Conservation (phyloP, 2,113 vertebrate species). For the Ceyx margarethae region DNA sequence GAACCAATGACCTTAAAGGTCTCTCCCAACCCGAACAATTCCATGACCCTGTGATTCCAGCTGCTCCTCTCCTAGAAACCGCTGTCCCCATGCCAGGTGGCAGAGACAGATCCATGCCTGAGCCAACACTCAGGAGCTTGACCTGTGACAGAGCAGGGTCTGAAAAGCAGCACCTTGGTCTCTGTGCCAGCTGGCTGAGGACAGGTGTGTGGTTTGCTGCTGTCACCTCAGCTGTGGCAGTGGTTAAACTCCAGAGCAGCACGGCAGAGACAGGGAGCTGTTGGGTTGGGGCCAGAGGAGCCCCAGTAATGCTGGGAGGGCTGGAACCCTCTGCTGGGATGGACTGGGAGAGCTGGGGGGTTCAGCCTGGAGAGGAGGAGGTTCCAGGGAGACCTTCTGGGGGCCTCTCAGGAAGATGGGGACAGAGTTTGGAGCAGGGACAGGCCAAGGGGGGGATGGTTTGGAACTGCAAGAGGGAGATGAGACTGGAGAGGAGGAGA, state of each 20-base stretch:
- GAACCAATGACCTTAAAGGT: too few species aligned
- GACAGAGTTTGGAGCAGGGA: not conserved
- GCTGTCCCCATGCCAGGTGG: accelerated
- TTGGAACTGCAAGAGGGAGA: not conserved
- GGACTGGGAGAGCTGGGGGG: too few species aligned
- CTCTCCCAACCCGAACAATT: not conserved
- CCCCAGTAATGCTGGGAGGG: too few species aligned
- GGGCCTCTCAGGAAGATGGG: too few species aligned
- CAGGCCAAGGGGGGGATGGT: not conserved
- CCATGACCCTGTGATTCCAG: not conserved
- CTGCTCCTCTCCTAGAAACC: not conserved
- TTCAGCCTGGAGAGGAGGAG: too few species aligned
- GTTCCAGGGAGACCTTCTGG: too few species aligned
- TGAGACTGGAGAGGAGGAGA: not conserved
- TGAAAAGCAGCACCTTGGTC: not conserved
- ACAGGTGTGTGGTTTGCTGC: not conserved
- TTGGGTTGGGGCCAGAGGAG: too few species aligned
- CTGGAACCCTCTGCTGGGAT: too few species aligned
- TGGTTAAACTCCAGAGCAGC: not conserved
- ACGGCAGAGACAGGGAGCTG: too few species aligned
- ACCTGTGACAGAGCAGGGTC: not conserved
- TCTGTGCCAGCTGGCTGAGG: not conserved
- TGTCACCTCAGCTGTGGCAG: not conserved
- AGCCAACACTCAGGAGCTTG: not conserved
- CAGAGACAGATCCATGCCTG: not conserved